A percentile compares a stretch with the other conserved stretches of the same genome.
Evolutionary conservation across 2,113 vertebrate species (phyloP).

Genomic region (Arothron firmamentum): DNA sequence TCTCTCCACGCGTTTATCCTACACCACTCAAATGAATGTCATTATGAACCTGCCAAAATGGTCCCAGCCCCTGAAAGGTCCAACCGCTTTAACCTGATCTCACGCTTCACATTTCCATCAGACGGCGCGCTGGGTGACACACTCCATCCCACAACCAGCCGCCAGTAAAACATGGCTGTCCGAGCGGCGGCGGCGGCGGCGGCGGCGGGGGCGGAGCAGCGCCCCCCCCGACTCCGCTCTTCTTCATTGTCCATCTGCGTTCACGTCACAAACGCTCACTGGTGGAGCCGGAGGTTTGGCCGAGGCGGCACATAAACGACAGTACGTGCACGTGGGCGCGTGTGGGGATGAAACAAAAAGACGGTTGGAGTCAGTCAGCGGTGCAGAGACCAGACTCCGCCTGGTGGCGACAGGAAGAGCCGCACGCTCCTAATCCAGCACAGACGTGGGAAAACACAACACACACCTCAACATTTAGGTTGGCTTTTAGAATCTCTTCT

Average conservation of each 20-base stretch:
- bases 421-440: slow-evolving; percentile 53
- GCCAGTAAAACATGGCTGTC: slow-evolving; percentile 36
- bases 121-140: slow-evolving; percentile 13
- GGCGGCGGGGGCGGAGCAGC: slow-evolving; percentile 2
- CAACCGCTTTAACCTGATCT: slow-evolving; percentile 11
- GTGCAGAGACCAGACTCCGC: slow-evolving; percentile 51
- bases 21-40: slow-evolving; percentile 31
- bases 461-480: slow-evolving; percentile 13
- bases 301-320: slow-evolving; percentile 29
- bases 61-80: slow-evolving; percentile 12
- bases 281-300: slow-evolving; percentile 35
- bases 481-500: slow-evolving; percentile 18
- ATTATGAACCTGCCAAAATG: slow-evolving; percentile 24
- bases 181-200: slow-evolving; percentile 32
- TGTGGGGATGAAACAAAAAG: slow-evolving; percentile 41
- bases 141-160: slow-evolving; percentile 32
- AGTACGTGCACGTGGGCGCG: slow-evolving; percentile 37
- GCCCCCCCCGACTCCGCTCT: background rate
- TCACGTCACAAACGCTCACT: slow-evolving; percentile 42
- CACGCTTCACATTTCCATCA: slow-evolving; percentile 39
- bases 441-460: slow-evolving; percentile 60
- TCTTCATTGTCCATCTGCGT: slow-evolving; percentile 8
- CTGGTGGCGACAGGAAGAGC: slow-evolving; percentile 28
- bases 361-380: slow-evolving; percentile 48
- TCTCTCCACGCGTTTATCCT: slow-evolving; percentile 27